phyloP scores from a whole-genome alignment of 35 echinoderm and acorn worm genomes.

The Antedon bifida region DNA sequence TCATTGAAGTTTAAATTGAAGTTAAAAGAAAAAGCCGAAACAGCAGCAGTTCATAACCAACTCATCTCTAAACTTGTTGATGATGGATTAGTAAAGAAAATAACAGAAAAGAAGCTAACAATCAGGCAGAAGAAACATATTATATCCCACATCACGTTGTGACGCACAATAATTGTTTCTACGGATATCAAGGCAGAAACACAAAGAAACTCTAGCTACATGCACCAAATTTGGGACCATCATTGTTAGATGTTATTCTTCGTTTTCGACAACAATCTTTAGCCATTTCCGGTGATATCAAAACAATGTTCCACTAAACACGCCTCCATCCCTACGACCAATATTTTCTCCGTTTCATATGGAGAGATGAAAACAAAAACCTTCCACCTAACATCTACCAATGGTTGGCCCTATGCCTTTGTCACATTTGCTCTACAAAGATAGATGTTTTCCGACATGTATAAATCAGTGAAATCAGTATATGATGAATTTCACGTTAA shows the following conservation, averaged over 20 bases:
- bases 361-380: not conserved
- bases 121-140: not conserved
- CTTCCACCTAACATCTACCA: not conserved
- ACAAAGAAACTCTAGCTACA: not conserved
- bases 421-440: constrained; percentile 4
- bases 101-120: constrained; percentile 1
- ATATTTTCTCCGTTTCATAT: not conserved
- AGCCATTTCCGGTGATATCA: not conserved
- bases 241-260: not conserved
- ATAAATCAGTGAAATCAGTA: too few relatives aligned
- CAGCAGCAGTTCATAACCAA: not conserved
- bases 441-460: too few relatives aligned
- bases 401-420: not conserved
- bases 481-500: not conserved
- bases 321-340: not conserved
- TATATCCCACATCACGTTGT: constrained; percentile 17
- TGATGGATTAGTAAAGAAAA: not conserved
- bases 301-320: not conserved
- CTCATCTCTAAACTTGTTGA: not conserved
- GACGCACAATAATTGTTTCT: constrained; percentile 8
- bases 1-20: too few relatives aligned
- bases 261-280: not conserved
- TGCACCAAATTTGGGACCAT: not conserved
- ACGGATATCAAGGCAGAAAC: not conserved
- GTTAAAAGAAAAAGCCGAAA: not conserved